Percentiles rank a stretch among this genome's conserved stretches.
These are phyloP conservation scores for Labeo rohita DNA, from an alignment of 2,113 vertebrate species.

Conservation along the genomic window DNA sequence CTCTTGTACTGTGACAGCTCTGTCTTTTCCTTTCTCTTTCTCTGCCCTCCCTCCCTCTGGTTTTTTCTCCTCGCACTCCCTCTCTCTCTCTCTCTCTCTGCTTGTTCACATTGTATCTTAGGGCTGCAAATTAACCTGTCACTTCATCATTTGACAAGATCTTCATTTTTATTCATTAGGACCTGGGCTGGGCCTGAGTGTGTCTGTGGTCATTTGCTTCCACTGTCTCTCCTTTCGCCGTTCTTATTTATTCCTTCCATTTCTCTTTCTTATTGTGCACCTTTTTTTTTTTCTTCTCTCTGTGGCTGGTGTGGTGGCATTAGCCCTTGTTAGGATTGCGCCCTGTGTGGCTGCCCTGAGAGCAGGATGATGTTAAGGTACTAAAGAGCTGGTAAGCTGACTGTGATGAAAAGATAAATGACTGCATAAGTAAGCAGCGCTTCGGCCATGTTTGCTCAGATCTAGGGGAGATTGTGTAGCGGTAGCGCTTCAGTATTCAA, in stretches of 20 bases:
- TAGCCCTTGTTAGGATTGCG: slow-evolving; percentile 86
- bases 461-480: slow-evolving; percentile 92
- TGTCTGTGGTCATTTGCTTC: slow-evolving; percentile 84
- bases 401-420: slow-evolving; percentile 94
- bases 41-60: slow-evolving; percentile 27
- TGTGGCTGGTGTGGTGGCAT: slow-evolving; percentile 82
- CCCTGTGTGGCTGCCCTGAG: slow-evolving; percentile 84
- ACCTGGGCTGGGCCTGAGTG: slow-evolving; percentile 83
- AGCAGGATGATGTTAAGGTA: slow-evolving; percentile 75
- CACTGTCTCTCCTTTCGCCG: slow-evolving; percentile 60
- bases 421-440: slow-evolving; percentile 89
- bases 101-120: slow-evolving; percentile 73
- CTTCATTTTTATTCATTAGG: slow-evolving; percentile 92
- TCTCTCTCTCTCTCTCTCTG: slow-evolving; percentile 51
- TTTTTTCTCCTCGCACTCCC: slow-evolving; percentile 39
- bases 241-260: slow-evolving; percentile 73
- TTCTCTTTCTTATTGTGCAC: slow-evolving; percentile 19
- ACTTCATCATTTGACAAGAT: slow-evolving; percentile 91
- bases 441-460: slow-evolving; percentile 85
- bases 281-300: slow-evolving; percentile 62
- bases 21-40: slow-evolving; percentile 7
- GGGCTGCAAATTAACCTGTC: slow-evolving; percentile 90
- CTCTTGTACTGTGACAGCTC: slow-evolving; percentile 84
- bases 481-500: slow-evolving; percentile 88
- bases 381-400: slow-evolving; percentile 88